Percentiles rank a stretch among this genome's conserved stretches.
These are phyloP conservation scores for Trissolcus japonicus DNA, from an alignment of 2,888 invertebrate genomes.

Conservation along the genomic window DNA sequence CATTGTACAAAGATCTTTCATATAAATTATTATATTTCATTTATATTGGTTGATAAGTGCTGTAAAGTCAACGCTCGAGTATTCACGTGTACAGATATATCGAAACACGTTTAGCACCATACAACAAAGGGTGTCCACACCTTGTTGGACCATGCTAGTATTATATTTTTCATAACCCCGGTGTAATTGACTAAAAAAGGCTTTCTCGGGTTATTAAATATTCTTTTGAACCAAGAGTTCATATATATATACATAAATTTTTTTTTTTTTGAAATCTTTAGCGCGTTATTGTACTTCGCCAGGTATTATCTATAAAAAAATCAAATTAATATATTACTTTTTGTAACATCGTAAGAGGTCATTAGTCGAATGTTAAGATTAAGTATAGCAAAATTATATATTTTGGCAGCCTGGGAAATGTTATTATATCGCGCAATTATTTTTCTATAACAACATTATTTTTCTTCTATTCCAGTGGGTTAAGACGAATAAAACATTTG, in stretches of 20 bases:
- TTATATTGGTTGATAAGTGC: slow-evolving; percentile 58
- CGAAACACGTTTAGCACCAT: slow-evolving; percentile 59
- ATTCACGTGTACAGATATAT: slow-evolving; percentile 71
- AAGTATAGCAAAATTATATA: slow-evolving; percentile 10
- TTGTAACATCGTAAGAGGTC: slow-evolving; percentile 43
- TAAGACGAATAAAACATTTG: slow-evolving; percentile 41
- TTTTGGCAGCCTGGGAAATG: slow-evolving; percentile 4
- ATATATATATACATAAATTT: too few species aligned
- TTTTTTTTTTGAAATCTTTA: slow-evolving; percentile 19
- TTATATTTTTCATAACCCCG: slow-evolving; percentile 75
- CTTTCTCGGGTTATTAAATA: slow-evolving; percentile 30
- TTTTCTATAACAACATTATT: slow-evolving; percentile 22
- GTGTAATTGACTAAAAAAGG: slow-evolving; percentile 61
- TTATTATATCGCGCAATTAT: slow-evolving; percentile 19
- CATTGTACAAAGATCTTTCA: slow-evolving; percentile 61
- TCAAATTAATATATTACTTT: slow-evolving; percentile 56
- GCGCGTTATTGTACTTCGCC: slow-evolving; percentile 26
- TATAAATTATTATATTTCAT: slow-evolving; percentile 58
- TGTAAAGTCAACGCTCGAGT: slow-evolving; percentile 67
- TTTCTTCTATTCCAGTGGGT: slow-evolving; percentile 21
- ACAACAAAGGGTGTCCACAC: slow-evolving; percentile 48
- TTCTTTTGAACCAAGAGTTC: slow-evolving; percentile 7
- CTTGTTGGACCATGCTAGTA: slow-evolving; percentile 73
- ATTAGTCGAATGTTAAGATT: slow-evolving; percentile 16
- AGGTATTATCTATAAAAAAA: slow-evolving; percentile 41